Evolutionary conservation across 2,797 vertebrate genomes (phyloP).

Genomic region (Crocidura indochinensis): DNA sequence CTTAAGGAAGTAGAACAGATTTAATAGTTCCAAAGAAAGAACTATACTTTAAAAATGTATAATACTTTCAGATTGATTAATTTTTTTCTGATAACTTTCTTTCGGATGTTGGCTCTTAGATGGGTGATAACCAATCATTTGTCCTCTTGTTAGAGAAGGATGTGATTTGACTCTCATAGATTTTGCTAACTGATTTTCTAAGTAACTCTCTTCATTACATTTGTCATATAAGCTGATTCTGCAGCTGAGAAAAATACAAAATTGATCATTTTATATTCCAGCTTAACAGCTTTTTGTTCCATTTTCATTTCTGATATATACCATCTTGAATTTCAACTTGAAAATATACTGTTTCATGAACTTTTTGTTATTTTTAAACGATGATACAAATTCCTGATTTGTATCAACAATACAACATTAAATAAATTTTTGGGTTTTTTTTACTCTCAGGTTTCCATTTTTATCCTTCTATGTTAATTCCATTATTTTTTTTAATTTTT

Average conservation of each 20-base stretch:
- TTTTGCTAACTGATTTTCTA: slow-evolving; percentile 62
- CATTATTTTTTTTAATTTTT: slow-evolving; percentile 10
- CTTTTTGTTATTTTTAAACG: background rate
- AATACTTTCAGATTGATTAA: slow-evolving; percentile 69
- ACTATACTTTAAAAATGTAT: slow-evolving; percentile 67
- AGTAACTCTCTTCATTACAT: slow-evolving; percentile 50
- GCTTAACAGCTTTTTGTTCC: slow-evolving; percentile 48
- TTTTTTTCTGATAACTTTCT: slow-evolving; percentile 68
- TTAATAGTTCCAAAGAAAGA: slow-evolving; percentile 69
- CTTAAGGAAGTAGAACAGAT: slow-evolving; percentile 31
- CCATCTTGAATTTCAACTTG: slow-evolving; percentile 52
- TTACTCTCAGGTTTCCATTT: background rate
- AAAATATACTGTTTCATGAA: background rate
- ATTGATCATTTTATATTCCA: slow-evolving; percentile 62
- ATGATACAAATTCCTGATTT: background rate
- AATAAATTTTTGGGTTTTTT: slow-evolving; percentile 9
- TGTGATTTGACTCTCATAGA: slow-evolving; percentile 53
- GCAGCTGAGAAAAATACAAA: slow-evolving; percentile 67
- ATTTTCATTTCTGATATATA: slow-evolving; percentile 15
- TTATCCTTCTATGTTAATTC: background rate
- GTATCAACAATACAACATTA: background rate
- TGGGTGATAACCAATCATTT: slow-evolving; percentile 60
- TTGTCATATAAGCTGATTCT: slow-evolving; percentile 65
- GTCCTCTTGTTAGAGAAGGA: slow-evolving; percentile 38
- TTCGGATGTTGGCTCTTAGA: slow-evolving; percentile 50